phyloP scores from a whole-genome alignment of 2,888 invertebrate species.

The Ennomos erosarius region DNA sequence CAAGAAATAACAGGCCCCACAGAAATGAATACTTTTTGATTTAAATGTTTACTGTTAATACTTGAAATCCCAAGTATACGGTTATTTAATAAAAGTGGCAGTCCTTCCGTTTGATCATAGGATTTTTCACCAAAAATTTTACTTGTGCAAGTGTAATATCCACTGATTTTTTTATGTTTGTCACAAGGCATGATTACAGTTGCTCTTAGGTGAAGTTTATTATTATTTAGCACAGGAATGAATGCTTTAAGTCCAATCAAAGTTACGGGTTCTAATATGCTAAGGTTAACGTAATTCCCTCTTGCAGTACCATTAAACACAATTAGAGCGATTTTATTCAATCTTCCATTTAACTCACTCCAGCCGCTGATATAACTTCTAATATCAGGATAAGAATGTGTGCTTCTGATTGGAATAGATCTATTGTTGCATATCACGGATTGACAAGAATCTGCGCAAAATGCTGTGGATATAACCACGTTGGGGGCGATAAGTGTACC shows the following conservation, averaged over 20 bases:
- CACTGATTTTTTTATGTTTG: constrained; percentile 21
- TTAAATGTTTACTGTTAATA: constrained; percentile 35
- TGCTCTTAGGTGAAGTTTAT: constrained; percentile 40
- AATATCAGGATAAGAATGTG: constrained; percentile 37
- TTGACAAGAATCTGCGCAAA: constrained; percentile 60
- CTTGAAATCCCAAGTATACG: constrained; percentile 53
- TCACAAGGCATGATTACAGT: constrained; percentile 52
- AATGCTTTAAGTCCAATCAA: constrained; percentile 50
- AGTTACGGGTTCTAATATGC: constrained; percentile 46
- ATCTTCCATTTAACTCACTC: not conserved
- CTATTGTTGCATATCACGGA: constrained; percentile 33
- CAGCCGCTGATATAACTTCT: constrained; percentile 5
- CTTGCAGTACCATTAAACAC: constrained; percentile 1
- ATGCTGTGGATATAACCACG: constrained; percentile 56
- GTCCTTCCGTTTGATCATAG: constrained; percentile 49
- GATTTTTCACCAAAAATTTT: constrained; percentile 35
- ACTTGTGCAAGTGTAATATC: constrained; percentile 55
- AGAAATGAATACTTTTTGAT: constrained; percentile 50
- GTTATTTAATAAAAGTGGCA: constrained; percentile 57
- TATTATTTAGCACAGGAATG: constrained; percentile 45
- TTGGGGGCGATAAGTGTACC: constrained; percentile 56
- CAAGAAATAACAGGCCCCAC: constrained; percentile 52
- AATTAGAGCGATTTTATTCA: constrained; percentile 7
- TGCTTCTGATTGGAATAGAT: constrained; percentile 34
- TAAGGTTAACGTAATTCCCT: constrained; percentile 41